Evolutionary conservation across 1,140 invertebrate species (phyloP), one percentile per base, ranked within the genome.

Genomic region (Protaetia brevitarsis): DNA sequence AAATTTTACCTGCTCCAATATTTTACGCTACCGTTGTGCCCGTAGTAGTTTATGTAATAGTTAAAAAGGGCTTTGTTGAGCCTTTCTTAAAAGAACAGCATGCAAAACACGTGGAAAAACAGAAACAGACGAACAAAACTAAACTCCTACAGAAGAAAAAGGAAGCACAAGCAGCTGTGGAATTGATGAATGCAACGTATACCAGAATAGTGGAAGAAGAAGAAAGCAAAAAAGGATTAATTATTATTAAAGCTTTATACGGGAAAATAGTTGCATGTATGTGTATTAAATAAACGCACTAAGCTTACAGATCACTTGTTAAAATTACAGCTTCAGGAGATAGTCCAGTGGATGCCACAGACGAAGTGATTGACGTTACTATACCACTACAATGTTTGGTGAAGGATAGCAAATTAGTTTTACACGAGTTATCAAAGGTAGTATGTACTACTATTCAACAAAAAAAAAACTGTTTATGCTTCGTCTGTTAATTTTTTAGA

Each of bases 11-110:
- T 1, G 88, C 89, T 16, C 91, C 96, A 0, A 82, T 98, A 27
- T 94, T 98, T 77, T 98, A 98, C 76, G 96, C 94, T 1, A 96
- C 95, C 0, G 81, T 96, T 0, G 85, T 91, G 0, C 96, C 96
- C 0, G 51, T 96, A 2, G 80, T 96, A 34, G 85, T 87, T 0
- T 96, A 89, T 86, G 83, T 89, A 19, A 75, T 93, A 0, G 79
- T 95, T 0, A 96, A 96, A 77, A 93, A 91, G 71, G 82, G 95
- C 6, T 70, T 98, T 2, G 85, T 98, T 11, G 92, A 96, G 71
- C 96, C 96, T 0, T 91, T 95, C 68, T 80, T 91, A 0, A 85
- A 86, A 56, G 88, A 93, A 65, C 86, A 91, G 68, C 87, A 89
- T 70, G 85, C 89, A 64, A 85, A 86, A 65, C 92, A 92, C 57